These are phyloP conservation scores for Chaitophorus viminalis DNA, from an alignment of 2,888 invertebrate genomes.

Conservation along the genomic window DNA sequence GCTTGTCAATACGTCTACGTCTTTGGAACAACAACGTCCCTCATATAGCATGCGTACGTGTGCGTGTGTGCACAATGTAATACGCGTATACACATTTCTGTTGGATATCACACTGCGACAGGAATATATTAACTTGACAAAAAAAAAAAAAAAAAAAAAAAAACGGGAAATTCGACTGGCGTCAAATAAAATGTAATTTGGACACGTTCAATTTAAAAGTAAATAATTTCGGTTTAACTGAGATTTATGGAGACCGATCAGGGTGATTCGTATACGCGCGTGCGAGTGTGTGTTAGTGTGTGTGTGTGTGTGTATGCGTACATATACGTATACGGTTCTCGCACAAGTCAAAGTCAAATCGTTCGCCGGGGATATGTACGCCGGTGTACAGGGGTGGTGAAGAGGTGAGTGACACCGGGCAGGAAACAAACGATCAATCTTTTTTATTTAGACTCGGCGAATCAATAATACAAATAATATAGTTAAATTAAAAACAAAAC, in stretches of 20 bases:
- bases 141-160: too few relatives aligned
- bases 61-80: too few relatives aligned
- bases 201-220: slow-evolving; percentile 60
- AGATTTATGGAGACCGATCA: slow-evolving; percentile 52
- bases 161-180: slow-evolving; percentile 59
- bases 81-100: background rate
- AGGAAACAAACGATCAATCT: slow-evolving; percentile 61
- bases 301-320: background rate
- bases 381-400: background rate
- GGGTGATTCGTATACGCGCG: too few relatives aligned
- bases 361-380: background rate
- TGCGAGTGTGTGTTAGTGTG: background rate
- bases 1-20: slow-evolving; percentile 58
- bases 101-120: slow-evolving; percentile 38
- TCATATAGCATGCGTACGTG: background rate
- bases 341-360: slow-evolving; percentile 15
- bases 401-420: slow-evolving; percentile 15
- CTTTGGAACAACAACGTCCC: slow-evolving; percentile 27
- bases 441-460: slow-evolving; percentile 59
- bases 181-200: slow-evolving; percentile 61
- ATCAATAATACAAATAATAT: slow-evolving; percentile 61
- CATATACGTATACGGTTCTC: background rate
- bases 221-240: slow-evolving; percentile 62
- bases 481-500: slow-evolving; percentile 61
- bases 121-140: slow-evolving; percentile 58